Conservation (phyloP, 2,797 vertebrate species). For the Anas bernieri region DNA sequence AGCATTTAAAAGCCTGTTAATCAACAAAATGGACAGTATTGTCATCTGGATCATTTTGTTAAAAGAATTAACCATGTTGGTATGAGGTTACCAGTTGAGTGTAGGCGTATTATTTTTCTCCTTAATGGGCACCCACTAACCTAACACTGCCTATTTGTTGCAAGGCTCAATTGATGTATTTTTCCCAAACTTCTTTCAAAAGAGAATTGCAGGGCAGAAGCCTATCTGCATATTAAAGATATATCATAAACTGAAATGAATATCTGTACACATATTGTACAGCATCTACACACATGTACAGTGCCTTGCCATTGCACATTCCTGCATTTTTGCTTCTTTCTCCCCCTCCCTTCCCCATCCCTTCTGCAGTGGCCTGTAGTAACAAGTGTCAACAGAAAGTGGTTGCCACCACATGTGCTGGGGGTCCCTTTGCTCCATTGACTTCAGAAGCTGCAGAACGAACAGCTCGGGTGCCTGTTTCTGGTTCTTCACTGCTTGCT, state of each 20-base stretch:
- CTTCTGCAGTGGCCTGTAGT: not conserved
- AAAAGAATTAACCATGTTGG: not conserved
- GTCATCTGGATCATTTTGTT: not conserved
- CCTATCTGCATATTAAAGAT: not conserved
- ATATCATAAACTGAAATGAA: not conserved
- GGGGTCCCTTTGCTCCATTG: not conserved
- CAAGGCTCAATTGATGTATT: accelerated
- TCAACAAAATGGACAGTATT: not conserved
- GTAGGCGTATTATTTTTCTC: not conserved
- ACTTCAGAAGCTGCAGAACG: not conserved
- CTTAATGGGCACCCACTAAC: accelerated
- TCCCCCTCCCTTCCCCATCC: not conserved
- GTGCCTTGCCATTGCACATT: too few relatives aligned
- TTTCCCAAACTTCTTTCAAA: not conserved
- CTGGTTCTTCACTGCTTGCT: not conserved
- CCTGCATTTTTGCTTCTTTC: not conserved
- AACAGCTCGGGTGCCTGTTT: not conserved
- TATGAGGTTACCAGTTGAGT: not conserved
- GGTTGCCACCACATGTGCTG: accelerated
- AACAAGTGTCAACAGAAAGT: not conserved
- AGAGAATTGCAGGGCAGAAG: not conserved
- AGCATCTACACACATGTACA: accelerated
- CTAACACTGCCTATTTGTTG: not conserved
- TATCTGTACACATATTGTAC: not conserved
- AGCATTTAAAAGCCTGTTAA: not conserved